phyloP scores from a whole-genome alignment of 2,113 vertebrate genomes.

The Orientallactaga bullata region DNA sequence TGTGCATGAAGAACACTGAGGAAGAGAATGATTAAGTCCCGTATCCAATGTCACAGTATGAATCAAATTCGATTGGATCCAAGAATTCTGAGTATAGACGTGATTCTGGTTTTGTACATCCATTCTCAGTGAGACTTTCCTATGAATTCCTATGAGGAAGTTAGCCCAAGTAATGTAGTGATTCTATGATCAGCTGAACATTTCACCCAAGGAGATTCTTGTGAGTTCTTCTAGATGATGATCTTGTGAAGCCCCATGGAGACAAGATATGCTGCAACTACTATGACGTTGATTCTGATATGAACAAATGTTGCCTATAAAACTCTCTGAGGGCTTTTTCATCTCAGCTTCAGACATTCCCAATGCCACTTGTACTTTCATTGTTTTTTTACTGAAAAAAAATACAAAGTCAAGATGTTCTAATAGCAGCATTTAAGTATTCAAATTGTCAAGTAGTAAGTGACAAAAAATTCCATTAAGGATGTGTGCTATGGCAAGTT shows the following conservation, averaged over 20 bases:
- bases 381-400: not conserved
- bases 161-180: not conserved
- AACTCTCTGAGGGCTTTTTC: not conserved
- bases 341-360: not conserved
- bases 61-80: not conserved
- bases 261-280: not conserved
- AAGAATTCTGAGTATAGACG: not conserved
- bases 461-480: not conserved
- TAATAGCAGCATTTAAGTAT: not conserved
- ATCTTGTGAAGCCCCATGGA: not conserved
- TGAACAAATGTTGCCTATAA: not conserved
- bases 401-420: constrained; percentile 64
- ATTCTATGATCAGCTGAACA: not conserved
- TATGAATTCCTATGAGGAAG: not conserved
- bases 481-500: not conserved
- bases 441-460: constrained; percentile 41
- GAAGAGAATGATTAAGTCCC: not conserved
- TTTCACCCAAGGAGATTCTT: not conserved
- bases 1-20: not conserved
- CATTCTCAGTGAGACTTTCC: fast-evolving
- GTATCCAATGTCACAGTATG: fast-evolving
- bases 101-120: not conserved
- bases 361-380: not conserved
- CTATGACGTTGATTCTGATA: fast-evolving
- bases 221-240: not conserved